Percentiles rank a stretch among this genome's conserved stretches.
Conservation (phyloP, 2,888 invertebrate species). For the Mesochorus sp. region DNA sequence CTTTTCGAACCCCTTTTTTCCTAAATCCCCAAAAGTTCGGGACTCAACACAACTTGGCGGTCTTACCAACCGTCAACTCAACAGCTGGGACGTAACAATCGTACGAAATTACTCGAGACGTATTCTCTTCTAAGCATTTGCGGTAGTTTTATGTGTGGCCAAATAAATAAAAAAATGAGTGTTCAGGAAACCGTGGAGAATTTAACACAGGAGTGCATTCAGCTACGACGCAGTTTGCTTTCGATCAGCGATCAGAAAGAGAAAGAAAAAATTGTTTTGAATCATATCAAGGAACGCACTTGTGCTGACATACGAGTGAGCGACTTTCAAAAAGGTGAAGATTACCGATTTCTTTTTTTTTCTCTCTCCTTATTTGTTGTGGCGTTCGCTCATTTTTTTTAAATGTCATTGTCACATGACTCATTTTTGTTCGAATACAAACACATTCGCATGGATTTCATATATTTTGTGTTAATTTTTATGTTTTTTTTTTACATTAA, state of each 20-base stretch:
- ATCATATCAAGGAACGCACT: constrained; percentile 84
- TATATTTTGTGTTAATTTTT: background rate
- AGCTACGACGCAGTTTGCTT: constrained; percentile 83
- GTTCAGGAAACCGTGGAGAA: constrained; percentile 73
- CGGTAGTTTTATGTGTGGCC: constrained; percentile 61
- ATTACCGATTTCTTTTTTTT: constrained; percentile 42
- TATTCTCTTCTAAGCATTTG: constrained; percentile 25
- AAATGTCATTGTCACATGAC: constrained; percentile 28
- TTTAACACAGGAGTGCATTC: constrained; percentile 84
- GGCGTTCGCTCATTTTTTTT: no score
- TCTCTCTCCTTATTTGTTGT: background rate
- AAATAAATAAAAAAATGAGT: constrained; percentile 73
- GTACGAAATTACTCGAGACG: constrained; percentile 3
- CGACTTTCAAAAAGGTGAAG: constrained; percentile 78
- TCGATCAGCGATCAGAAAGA: constrained; percentile 80
- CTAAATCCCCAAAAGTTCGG: no score
- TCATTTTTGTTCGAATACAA: background rate
- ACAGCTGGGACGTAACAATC: no score
- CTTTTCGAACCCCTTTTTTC: no score
- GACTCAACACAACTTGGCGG: no score
- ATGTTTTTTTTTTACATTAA: background rate
- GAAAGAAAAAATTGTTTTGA: constrained; percentile 83
- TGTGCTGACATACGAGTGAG: constrained; percentile 66
- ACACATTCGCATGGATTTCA: background rate
- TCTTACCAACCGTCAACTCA: no score